These are phyloP conservation scores for Ceratitis capitata DNA, from an alignment of 1,140 invertebrate species.

Conservation along the genomic window DNA sequence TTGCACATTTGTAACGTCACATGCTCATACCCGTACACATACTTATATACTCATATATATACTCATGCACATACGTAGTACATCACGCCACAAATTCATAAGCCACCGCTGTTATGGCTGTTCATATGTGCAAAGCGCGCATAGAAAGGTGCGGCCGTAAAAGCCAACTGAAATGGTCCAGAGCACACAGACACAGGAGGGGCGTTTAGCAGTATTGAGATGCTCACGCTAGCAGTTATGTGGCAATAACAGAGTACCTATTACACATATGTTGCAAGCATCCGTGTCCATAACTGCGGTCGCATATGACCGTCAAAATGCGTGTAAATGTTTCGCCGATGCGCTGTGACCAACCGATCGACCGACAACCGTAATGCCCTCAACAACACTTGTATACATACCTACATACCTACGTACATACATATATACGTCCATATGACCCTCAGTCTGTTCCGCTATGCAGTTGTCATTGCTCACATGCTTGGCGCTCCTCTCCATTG, in stretches of 20 bases:
- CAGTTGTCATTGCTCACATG: constrained; percentile 27
- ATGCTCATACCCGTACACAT: not conserved
- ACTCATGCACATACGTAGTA: too few relatives aligned
- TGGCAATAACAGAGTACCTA: not conserved
- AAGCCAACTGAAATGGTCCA: not conserved
- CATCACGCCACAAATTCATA: not conserved
- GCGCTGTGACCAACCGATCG: not conserved
- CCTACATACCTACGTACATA: not conserved
- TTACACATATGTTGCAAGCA: constrained; percentile 6
- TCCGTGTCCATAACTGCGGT: not conserved
- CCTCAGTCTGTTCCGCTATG: not conserved
- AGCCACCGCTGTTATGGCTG: not conserved
- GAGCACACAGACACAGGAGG: too few relatives aligned
- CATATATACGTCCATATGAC: not conserved
- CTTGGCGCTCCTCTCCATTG: not conserved
- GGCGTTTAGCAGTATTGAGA: not conserved
- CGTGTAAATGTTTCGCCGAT: constrained; percentile 35
- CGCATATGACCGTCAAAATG: constrained; percentile 14
- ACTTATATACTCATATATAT: not conserved
- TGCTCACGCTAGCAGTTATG: not conserved
- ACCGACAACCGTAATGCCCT: not conserved
- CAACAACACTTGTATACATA: not conserved
- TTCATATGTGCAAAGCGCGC: not conserved
- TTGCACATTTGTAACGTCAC: not conserved
- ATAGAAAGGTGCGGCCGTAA: constrained; percentile 20